phyloP scores from a whole-genome alignment of 1,140 invertebrate genomes.

The Calosoma granatense region DNA sequence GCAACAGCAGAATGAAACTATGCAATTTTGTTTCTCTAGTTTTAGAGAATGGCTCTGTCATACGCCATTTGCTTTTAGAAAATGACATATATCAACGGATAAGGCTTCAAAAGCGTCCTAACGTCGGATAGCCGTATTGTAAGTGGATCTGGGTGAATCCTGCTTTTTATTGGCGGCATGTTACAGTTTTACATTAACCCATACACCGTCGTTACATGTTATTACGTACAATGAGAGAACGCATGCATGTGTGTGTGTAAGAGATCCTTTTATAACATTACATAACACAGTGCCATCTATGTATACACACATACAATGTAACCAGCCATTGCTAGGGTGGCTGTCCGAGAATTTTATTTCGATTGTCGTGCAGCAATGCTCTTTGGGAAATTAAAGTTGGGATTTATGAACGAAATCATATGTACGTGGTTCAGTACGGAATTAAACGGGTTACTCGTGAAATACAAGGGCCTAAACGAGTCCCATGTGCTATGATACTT shows the following conservation, averaged over 20 bases:
- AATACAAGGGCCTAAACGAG: too few relatives aligned
- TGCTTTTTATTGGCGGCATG: neutral
- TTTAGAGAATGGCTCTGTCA: too few relatives aligned
- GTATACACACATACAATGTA: neutral
- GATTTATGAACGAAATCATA: neutral
- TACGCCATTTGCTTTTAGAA: neutral
- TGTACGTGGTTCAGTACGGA: neutral
- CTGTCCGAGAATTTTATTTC: neutral
- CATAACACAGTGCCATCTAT: too few relatives aligned
- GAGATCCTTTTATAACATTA: neutral
- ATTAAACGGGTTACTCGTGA: neutral
- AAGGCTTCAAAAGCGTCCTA: neutral
- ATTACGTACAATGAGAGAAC: neutral
- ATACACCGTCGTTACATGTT: neutral
- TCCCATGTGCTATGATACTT: too few relatives aligned
- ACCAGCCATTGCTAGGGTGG: neutral
- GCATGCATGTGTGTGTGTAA: too few relatives aligned
- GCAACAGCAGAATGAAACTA: too few relatives aligned
- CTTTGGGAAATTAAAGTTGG: neutral
- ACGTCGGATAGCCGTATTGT: neutral
- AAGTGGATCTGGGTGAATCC: neutral
- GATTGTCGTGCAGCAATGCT: neutral
- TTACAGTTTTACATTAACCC: slow-evolving; percentile 3
- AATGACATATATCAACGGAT: neutral
- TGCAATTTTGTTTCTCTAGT: too few relatives aligned